Percentiles rank a stretch among this genome's conserved stretches.
Conservation (phyloP, 2,113 vertebrate species). For the Malaclemys terrapin region DNA sequence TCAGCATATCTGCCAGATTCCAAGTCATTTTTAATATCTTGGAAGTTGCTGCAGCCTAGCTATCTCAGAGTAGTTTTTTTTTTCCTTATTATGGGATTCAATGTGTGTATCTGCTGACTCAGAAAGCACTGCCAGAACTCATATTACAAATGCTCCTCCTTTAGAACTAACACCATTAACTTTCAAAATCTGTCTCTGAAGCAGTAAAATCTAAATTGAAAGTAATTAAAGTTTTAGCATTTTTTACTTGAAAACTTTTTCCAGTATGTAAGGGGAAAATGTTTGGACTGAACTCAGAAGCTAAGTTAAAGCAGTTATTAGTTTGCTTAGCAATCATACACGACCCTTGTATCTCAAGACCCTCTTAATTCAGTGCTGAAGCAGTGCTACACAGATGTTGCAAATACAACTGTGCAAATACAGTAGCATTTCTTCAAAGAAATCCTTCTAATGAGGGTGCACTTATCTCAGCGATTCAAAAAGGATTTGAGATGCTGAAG, state of each 20-base stretch:
- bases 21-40: conserved; percentile 53
- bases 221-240: neutral
- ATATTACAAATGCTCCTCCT: conserved; percentile 13
- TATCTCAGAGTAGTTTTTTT: conserved; percentile 47
- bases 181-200: neutral
- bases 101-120: conserved; percentile 29
- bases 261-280: neutral
- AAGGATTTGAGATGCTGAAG: no score
- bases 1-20: conserved; percentile 8
- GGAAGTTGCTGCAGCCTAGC: conserved; percentile 58
- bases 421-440: neutral
- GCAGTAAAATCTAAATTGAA: neutral
- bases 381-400: neutral
- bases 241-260: neutral
- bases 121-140: conserved; percentile 39
- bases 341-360: fast-evolving
- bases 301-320: neutral
- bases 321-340: neutral
- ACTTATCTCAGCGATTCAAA: no score
- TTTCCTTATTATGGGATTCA: conserved; percentile 11
- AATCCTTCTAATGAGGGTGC: neutral
- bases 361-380: fast-evolving
- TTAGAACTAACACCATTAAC: neutral
- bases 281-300: neutral
- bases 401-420: neutral